Percentiles rank a stretch among this genome's conserved stretches.
These are phyloP conservation scores for Cheilosia pagana DNA, from an alignment of 2,888 invertebrate genomes.

Conservation along the genomic window DNA sequence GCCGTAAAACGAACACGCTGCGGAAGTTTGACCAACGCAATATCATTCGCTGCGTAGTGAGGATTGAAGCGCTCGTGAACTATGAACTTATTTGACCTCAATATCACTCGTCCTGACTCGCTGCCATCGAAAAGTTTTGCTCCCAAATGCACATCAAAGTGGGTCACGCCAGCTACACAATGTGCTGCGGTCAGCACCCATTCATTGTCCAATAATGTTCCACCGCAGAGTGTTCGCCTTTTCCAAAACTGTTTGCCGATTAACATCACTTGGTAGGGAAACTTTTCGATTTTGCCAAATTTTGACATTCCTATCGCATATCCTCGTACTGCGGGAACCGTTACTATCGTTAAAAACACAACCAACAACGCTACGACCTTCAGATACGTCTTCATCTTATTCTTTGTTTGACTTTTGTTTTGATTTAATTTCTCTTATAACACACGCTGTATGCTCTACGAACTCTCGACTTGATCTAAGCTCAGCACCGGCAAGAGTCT, in stretches of 20 bases:
- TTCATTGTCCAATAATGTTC: slow-evolving; percentile 80
- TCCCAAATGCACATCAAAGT: slow-evolving; percentile 82
- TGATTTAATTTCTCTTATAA: slow-evolving; percentile 17
- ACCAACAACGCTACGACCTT: slow-evolving; percentile 33
- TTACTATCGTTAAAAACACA: slow-evolving; percentile 29
- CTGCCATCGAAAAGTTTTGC: slow-evolving; percentile 80
- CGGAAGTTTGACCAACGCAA: slow-evolving; percentile 81
- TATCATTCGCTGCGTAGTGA: slow-evolving; percentile 81
- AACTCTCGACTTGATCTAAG: slow-evolving; percentile 81
- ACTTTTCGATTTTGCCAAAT: slow-evolving; percentile 80
- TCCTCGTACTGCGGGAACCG: slow-evolving; percentile 54
- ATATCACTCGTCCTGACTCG: slow-evolving; percentile 78
- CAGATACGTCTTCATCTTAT: slow-evolving; percentile 29
- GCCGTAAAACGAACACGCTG: slow-evolving; percentile 78
- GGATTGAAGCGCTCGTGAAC: slow-evolving; percentile 81
- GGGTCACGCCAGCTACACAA: slow-evolving; percentile 81
- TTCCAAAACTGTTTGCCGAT: slow-evolving; percentile 82
- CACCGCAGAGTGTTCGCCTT: slow-evolving; percentile 82
- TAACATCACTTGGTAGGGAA: slow-evolving; percentile 83
- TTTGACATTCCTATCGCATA: slow-evolving; percentile 81
- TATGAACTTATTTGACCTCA: slow-evolving; percentile 80
- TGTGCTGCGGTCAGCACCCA: slow-evolving; percentile 83
- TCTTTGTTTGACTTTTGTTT: slow-evolving; percentile 1
- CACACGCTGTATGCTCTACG: slow-evolving; percentile 72
- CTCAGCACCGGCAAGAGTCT: slow-evolving; percentile 80